phyloP scores from a whole-genome alignment of 2,888 invertebrate genomes.

The Apamea crenata region DNA sequence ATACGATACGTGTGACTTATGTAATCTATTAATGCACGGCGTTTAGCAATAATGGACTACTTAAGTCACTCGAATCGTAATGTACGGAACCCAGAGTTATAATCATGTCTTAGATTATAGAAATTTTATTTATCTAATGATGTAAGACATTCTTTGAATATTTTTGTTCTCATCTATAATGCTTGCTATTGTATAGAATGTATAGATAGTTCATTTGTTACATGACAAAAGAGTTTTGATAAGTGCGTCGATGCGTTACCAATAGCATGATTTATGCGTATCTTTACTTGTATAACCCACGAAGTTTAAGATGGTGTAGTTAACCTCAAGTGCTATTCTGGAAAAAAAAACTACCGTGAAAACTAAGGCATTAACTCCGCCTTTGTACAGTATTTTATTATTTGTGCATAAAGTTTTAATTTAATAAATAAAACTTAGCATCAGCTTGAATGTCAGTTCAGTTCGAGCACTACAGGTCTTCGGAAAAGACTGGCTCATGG shows the following conservation, averaged over 20 bases:
- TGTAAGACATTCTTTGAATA: slow-evolving; percentile 62
- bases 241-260: slow-evolving; percentile 48
- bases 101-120: slow-evolving; percentile 20
- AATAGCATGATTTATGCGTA: slow-evolving; percentile 60
- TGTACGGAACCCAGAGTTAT: slow-evolving; percentile 33
- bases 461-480: too few relatives aligned
- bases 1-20: too few relatives aligned
- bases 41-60: too few relatives aligned
- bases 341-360: too few relatives aligned
- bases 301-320: not conserved
- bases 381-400: too few relatives aligned
- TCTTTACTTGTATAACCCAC: not conserved
- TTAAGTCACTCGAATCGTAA: too few relatives aligned
- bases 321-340: too few relatives aligned
- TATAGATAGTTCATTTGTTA: slow-evolving; percentile 64
- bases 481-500: not conserved
- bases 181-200: slow-evolving; percentile 45
- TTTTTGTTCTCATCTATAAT: slow-evolving; percentile 56
- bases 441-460: too few relatives aligned
- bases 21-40: too few relatives aligned
- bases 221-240: slow-evolving; percentile 63
- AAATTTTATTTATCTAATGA: slow-evolving; percentile 54
- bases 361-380: too few relatives aligned
- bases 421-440: too few relatives aligned
- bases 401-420: too few relatives aligned